Base-by-base conservation (phyloP, 2,797 vertebrate genomes). In the Diplodus puntazzo region DNA sequence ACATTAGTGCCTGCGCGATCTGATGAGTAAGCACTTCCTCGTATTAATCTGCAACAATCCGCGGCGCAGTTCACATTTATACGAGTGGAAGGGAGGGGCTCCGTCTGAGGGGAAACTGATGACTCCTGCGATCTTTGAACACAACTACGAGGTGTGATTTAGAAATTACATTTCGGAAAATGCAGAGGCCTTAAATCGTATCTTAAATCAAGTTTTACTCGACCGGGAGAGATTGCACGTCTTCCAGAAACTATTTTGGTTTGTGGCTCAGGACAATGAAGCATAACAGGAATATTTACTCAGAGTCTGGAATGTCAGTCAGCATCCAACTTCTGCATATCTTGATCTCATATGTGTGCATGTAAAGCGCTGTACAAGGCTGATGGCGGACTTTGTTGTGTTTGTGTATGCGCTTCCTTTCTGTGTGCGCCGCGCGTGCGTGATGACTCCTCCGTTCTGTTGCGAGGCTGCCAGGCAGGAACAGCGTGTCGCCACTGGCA, bases 401-500 rank as follows among this genome's bases (percentile, higher is more conserved):
- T 79, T 80, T 67, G 53, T 3, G 54, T 62, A 1, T 58, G 62
- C 23, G 23, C 63, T 87, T 85, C 70, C 75, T 66, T 55, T 49
- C 25, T 57, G 69, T 67, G 53, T 45, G 27, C 16, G 50, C 60
- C 6, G 30, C 6, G 6, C 3, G 6, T 80, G 27, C 43, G 65
- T 85, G 83, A 86, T 71, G 62, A 62, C 55, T 60, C 50, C 73
- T 70, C 59, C 0, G 43, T 87, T 69, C 55, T 69, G 74, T 60
- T 87, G 84, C 73, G 74, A 76, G 70, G 77, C 84, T 79, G 79
- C 84, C 86, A 88, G 81, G 75, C 85, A 90, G 85, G 82, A 91
- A 88, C 82, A 76, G 50, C 50, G 69, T 83, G 81, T 85, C 58
- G 21, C 83, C 69, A 57, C 69, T 81, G 76, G 76, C 79, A 87